phyloP scores from a whole-genome alignment of 1,140 invertebrate species.

The Ceratina calcarata region DNA sequence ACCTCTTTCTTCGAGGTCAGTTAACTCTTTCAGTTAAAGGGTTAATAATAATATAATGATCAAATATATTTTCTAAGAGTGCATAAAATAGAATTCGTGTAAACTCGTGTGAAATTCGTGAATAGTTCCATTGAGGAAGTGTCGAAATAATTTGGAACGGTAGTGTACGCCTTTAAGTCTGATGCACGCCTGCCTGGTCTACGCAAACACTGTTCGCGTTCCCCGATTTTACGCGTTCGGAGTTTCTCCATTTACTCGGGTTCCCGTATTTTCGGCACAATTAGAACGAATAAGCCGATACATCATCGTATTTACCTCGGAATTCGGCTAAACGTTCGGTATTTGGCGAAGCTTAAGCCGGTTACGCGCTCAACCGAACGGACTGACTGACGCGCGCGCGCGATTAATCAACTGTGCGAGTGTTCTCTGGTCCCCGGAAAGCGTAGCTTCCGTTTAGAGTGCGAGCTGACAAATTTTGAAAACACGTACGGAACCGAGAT shows the following conservation, averaged over 20 bases:
- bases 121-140: too few species aligned
- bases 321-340: slow-evolving; percentile 9
- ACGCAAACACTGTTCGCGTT: background rate
- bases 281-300: slow-evolving; percentile 14
- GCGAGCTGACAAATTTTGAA: slow-evolving; percentile 16
- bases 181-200: background rate
- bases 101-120: too few species aligned
- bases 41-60: too few species aligned
- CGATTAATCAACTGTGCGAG: background rate
- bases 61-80: too few species aligned
- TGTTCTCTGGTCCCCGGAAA: background rate
- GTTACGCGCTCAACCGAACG: background rate
- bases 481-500: background rate
- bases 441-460: background rate
- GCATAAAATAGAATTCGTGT: too few species aligned
- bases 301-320: slow-evolving; percentile 17
- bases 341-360: background rate
- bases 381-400: background rate
- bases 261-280: slow-evolving; percentile 15
- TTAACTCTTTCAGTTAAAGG: too few species aligned
- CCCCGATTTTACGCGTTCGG: background rate
- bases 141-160: too few species aligned
- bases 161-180: background rate
- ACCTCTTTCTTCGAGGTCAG: too few species aligned
- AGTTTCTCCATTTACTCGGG: slow-evolving; percentile 2